Conservation (phyloP, 1,140 invertebrate species). For the Papilio glaucus region DNA sequence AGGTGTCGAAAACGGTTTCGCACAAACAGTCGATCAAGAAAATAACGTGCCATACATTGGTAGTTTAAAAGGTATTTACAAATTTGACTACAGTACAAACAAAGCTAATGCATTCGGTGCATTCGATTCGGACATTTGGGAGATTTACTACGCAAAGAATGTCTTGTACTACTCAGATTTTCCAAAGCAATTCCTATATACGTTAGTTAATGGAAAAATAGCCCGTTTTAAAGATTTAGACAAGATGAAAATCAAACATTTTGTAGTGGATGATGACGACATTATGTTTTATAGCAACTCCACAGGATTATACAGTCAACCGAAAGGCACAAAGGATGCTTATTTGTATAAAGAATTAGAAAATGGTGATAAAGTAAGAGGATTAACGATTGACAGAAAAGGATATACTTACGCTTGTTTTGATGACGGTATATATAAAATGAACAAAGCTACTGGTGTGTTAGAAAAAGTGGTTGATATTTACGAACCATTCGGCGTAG, state of each 20-base stretch:
- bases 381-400: slow-evolving; percentile 51
- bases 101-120: slow-evolving; percentile 50
- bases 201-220: slow-evolving; percentile 51
- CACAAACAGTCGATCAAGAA: slow-evolving; percentile 61
- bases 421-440: slow-evolving; percentile 59
- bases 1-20: slow-evolving; percentile 63
- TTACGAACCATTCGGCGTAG: slow-evolving; percentile 62
- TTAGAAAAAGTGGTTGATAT: slow-evolving; percentile 58
- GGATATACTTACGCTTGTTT: slow-evolving; percentile 60
- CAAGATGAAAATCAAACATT: slow-evolving; percentile 68
- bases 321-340: slow-evolving; percentile 60
- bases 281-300: slow-evolving; percentile 61
- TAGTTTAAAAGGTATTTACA: slow-evolving; percentile 64
- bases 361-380: slow-evolving; percentile 48
- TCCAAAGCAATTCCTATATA: slow-evolving; percentile 65
- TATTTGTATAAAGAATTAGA: slow-evolving; percentile 48
- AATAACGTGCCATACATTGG: slow-evolving; percentile 65
- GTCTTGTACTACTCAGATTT: slow-evolving; percentile 62
- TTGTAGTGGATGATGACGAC: slow-evolving; percentile 65
- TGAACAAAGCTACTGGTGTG: slow-evolving; percentile 46
- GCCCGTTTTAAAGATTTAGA: slow-evolving; percentile 62
- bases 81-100: slow-evolving; percentile 57
- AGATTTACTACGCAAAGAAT: slow-evolving; percentile 60
- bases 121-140: slow-evolving; percentile 58
- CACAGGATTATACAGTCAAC: slow-evolving; percentile 62